Evolutionary conservation across 2,888 invertebrate genomes (phyloP), one percentile per base, ranked within the genome.

Genomic region (Homarus gammarus): DNA sequence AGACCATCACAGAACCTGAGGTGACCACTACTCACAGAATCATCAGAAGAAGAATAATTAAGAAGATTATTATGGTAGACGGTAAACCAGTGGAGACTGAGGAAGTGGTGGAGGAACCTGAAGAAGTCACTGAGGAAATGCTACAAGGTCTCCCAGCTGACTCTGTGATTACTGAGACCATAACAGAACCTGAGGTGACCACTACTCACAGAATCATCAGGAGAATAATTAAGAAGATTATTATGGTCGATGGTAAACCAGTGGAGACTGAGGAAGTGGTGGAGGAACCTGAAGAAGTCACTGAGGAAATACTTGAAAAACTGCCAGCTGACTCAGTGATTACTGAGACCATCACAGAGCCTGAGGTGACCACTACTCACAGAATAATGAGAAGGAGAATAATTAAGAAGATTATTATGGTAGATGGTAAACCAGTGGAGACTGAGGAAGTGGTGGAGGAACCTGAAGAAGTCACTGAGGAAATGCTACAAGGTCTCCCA

Each of bases 151-250:
- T 79, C 10, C 61, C 79, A 40, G 27, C 38, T 79, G 79, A 79
- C 33, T 38, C 61, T 49, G 38, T 79, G 1, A 79, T 79, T 61
- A 79, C 79, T 79, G n/a, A 79, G 79, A 79, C 79, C 36, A 44
- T 61, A 79, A 79, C 61, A 77, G 86, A 61, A 49, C 68, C 82
- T 68, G 22, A 73, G n/a, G 64, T 84, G 31, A 89, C 89, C 18
- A 89, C 89, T n/a, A 36, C 56, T 22, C 49, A 31, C n/a, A 89
- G 27, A 64, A 72, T 72, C 18, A 89, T 87, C 36, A 77, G 27
- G 61, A 68, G 81, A 72, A 75, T 81, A 5, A 86, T 90, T n/a
- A 81, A 86, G 38, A 85, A 73, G 49, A 90, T 82, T 31, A 73
- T 75, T 31, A 64, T 75, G 22, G 72, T 90, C 61, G 82, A 85